phyloP scores from a whole-genome alignment of 2,888 invertebrate species.

The Watsonalla binaria region DNA sequence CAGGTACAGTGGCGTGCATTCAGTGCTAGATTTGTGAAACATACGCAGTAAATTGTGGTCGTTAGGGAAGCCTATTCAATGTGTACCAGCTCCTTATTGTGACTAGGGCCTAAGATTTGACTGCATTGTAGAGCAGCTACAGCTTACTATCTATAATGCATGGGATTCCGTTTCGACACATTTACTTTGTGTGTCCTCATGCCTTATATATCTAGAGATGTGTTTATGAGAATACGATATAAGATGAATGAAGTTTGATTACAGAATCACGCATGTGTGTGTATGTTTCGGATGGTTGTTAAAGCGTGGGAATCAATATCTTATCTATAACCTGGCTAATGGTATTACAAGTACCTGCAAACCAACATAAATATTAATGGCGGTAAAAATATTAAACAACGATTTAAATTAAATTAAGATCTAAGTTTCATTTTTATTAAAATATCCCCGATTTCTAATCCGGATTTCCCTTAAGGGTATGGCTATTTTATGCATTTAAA shows the following conservation, averaged over 20 bases:
- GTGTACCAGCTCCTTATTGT: slow-evolving; percentile 39
- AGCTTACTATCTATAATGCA: neutral
- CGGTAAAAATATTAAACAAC: neutral
- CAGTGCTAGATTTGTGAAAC: slow-evolving; percentile 45
- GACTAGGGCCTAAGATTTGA: slow-evolving; percentile 6
- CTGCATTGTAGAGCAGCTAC: neutral
- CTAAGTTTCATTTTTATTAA: no score
- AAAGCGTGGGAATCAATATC: slow-evolving; percentile 17
- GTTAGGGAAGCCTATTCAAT: slow-evolving; percentile 48
- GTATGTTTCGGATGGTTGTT: slow-evolving; percentile 29
- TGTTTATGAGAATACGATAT: slow-evolving; percentile 26
- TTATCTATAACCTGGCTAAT: slow-evolving; percentile 7
- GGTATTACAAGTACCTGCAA: neutral
- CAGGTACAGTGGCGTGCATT: slow-evolving; percentile 57
- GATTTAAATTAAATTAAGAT: no score
- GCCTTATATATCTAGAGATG: slow-evolving; percentile 9
- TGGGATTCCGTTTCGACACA: neutral
- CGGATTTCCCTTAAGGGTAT: no score
- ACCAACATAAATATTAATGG: neutral
- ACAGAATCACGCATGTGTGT: slow-evolving; percentile 18
- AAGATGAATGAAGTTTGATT: slow-evolving; percentile 43
- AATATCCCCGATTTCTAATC: no score
- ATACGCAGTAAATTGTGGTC: slow-evolving; percentile 47
- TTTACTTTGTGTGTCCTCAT: neutral
- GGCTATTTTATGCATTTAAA: no score